Evolutionary conservation across 1,140 invertebrate genomes (phyloP), one percentile per base, ranked within the genome.

Genomic region (Listronotus bonariensis): DNA sequence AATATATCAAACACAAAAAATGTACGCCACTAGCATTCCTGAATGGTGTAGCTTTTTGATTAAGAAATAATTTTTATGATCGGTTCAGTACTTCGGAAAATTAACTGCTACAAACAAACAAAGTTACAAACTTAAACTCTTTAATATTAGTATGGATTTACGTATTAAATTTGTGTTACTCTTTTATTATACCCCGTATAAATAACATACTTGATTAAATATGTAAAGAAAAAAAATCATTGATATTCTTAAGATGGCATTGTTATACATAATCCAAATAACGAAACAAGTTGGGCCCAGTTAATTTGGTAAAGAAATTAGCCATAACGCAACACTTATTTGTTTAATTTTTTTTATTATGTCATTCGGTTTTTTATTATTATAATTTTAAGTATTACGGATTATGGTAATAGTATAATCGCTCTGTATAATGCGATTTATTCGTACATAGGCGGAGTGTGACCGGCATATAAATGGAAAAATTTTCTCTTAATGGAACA

Each of bases 291-390:
- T 41, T 46, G 55, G 55, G 32, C 55, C 55, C 46, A 58, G 42
- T 26, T 26, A 58, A 58, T 58, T 58, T 58, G 55, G 55, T 58
- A 58, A 58, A 17, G 43, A 58, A 58, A 58, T 58, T 58, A 36
- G n/a, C 10, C 6, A 17, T 58, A 42, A 8, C 31, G 55, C 26
- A 58, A 58, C 31, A 26, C 10, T 14, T 6, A 42, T 38, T 46
- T 14, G 14, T 56, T 56, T 43, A 40, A 54, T 54, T 42, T 58
- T n/a, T 58, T 48, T 36, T 46, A 58, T 58, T 58, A 31, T 58
- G 43, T 34, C 55, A 58, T 46, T 36, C 40, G 14, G 20, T 45
- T 43, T 54, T 54, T 54, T 54, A 17, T n/a, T 18, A 18, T 54
- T 36, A 36, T 36, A 36, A 36, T 36, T 10, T 36, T 36, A 10